Evolutionary conservation across 2,797 vertebrate genomes (phyloP).

Genomic region (Enteromius argenteus): DNA sequence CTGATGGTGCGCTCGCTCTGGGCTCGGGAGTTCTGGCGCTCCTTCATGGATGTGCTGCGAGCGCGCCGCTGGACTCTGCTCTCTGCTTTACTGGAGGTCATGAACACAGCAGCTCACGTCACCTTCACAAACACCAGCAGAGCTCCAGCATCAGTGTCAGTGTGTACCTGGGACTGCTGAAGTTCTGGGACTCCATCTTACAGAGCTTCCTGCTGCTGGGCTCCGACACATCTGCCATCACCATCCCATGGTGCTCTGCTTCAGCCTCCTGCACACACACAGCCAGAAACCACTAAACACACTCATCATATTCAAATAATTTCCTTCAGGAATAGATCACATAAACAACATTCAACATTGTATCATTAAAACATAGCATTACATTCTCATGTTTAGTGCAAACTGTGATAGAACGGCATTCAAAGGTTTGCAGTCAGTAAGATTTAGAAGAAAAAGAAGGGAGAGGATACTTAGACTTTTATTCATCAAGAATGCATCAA

Average conservation of each 20-base stretch:
- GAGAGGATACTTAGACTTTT: too few species aligned
- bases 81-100: constrained; percentile 75
- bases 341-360: neutral
- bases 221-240: constrained; percentile 73
- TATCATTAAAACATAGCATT: too few species aligned
- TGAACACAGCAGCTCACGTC: neutral
- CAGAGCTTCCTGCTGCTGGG: constrained; percentile 77
- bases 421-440: too few species aligned
- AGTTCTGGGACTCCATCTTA: constrained; percentile 84
- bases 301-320: neutral
- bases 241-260: constrained; percentile 68
- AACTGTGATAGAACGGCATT: too few species aligned
- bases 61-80: constrained; percentile 76
- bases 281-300: neutral
- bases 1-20: constrained; percentile 81
- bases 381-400: too few species aligned
- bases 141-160: neutral
- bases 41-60: constrained; percentile 84
- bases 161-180: constrained; percentile 82
- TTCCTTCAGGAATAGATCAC: neutral
- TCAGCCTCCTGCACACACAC: constrained; percentile 73
- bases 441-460: too few species aligned
- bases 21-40: constrained; percentile 82
- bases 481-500: too few species aligned
- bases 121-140: neutral